Evolutionary conservation across 2,113 vertebrate species (phyloP), one percentile per base, ranked within the genome.

Genomic region (Syrrhaptes paradoxus): DNA sequence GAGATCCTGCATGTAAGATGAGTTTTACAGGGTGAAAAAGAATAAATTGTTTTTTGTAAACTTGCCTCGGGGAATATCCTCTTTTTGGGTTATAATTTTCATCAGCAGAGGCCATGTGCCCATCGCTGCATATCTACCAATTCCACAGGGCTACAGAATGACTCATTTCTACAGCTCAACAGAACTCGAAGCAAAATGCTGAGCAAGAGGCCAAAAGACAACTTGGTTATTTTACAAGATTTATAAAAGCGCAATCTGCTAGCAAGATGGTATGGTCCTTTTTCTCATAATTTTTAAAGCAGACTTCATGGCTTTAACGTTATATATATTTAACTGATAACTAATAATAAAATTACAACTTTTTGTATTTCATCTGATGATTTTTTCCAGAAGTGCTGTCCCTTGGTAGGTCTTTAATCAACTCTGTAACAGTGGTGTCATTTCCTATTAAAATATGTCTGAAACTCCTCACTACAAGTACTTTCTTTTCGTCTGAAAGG

Each of bases 1-100:
- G 94, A 96, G 94, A 97, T 97, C 75, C 93, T 95, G 96, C 77
- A 95, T 95, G 87, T 90, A 92, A 97, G 97, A 97, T 95, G 97
- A 95, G 92, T 97, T 97, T 97, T 97, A 95, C 92, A 97, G 97
- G 94, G 90, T 86, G 95, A 96, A 96, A 96, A 62, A 77, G 87
- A 97, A 95, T 93, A 96, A 96, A 96, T 90, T 92, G 91, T 92
- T 95, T 96, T 87, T 90, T 79, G 76, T 95, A 97, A 97, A 97
- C 93, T 83, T 86, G 82, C 92, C 88, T 92, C 26, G 4, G 95
- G 87, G 95, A 97, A 93, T 92, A 95, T 49, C 78, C 94, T 80
- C 72, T 86, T 94, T 96, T 86, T 88, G 77, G 90, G 74, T 87
- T 89, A 71, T 90, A 36, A 90, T 81, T 97, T 96, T 93, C 86